Conservation (phyloP, 2,888 invertebrate species). For the Synergus umbraculus region DNA sequence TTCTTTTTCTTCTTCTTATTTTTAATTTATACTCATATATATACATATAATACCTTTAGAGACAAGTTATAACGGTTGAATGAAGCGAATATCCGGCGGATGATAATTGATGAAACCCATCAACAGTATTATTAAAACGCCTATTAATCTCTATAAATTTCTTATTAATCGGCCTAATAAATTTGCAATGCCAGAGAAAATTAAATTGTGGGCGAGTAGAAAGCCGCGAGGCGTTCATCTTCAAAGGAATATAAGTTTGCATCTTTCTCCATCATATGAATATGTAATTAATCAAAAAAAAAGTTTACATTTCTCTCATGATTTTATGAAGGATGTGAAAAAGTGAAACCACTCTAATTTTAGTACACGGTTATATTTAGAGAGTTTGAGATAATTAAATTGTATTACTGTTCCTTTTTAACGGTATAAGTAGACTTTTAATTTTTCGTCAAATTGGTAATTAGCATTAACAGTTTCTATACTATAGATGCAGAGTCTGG, state of each 20-base stretch:
- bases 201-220: conserved; percentile 4
- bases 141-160: neutral
- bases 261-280: neutral
- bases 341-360: neutral
- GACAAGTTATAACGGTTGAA: conserved; percentile 20
- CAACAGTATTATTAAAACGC: conserved; percentile 5
- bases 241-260: neutral
- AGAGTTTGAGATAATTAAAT: neutral
- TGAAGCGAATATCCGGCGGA: conserved; percentile 17
- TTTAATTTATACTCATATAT: neutral
- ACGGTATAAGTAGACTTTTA: neutral
- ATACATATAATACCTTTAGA: neutral
- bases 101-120: neutral
- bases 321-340: neutral
- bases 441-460: neutral
- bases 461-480: neutral
- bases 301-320: neutral
- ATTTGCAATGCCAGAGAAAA: conserved; percentile 6
- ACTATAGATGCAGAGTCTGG: neutral
- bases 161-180: neutral
- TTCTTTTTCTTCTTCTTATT: neutral
- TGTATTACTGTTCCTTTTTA: neutral
- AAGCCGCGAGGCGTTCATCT: neutral
- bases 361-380: neutral
- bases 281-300: neutral